Percentiles rank a stretch among this genome's conserved stretches.
These are phyloP conservation scores for Labeo calbasu DNA, from an alignment of 2,797 vertebrate genomes.

Conservation along the genomic window DNA sequence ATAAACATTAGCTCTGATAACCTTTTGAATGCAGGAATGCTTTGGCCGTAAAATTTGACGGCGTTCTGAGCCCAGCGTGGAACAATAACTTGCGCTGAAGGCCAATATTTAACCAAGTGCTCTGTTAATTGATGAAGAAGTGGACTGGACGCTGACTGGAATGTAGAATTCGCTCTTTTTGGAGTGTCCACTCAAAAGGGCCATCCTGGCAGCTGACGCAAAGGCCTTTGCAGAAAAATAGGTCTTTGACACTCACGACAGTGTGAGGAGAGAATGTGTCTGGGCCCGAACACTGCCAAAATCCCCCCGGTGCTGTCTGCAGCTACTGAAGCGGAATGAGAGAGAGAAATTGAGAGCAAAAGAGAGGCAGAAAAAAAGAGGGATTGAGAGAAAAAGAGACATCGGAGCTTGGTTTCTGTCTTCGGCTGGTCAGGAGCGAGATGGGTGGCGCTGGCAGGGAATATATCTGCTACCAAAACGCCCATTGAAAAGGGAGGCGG, in stretches of 20 bases:
- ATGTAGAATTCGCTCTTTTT: constrained; percentile 46
- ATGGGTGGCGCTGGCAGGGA: constrained; percentile 60
- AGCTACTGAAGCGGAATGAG: constrained; percentile 71
- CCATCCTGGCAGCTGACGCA: constrained; percentile 59
- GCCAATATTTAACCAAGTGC: constrained; percentile 44
- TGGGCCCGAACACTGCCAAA: constrained; percentile 72
- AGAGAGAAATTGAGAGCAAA: constrained; percentile 54
- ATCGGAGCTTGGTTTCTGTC: constrained; percentile 59
- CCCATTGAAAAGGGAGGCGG: constrained; percentile 19
- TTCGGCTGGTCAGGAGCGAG: constrained; percentile 49
- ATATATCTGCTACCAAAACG: constrained; percentile 31
- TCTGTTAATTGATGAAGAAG: constrained; percentile 52
- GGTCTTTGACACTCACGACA: constrained; percentile 74
- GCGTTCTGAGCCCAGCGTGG: background rate
- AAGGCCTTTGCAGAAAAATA: constrained; percentile 72
- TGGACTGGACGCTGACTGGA: constrained; percentile 42
- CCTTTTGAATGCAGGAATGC: background rate
- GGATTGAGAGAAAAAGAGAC: constrained; percentile 46
- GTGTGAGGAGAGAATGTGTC: constrained; percentile 73
- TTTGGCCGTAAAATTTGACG: background rate
- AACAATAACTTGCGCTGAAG: background rate
- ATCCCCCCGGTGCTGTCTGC: constrained; percentile 73
- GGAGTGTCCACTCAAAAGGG: constrained; percentile 47
- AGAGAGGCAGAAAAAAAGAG: constrained; percentile 44
- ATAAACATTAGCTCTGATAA: constrained; percentile 23